A percentile compares a stretch with the other conserved stretches of the same genome.
phyloP scores from a whole-genome alignment of 1,140 invertebrate species.

The Drosophila burlai region DNA sequence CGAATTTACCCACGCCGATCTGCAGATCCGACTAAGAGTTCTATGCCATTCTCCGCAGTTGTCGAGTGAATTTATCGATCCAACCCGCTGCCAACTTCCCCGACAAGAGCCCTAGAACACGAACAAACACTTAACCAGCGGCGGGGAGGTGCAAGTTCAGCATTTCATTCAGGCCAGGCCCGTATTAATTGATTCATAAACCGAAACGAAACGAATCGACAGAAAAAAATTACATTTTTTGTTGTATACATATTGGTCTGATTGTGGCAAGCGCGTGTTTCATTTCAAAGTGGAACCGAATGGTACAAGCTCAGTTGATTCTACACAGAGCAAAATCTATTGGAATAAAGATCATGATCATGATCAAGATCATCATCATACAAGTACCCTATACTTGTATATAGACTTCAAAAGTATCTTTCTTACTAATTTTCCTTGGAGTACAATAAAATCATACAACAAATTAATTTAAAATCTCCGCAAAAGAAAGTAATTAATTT shows the following conservation, averaged over 20 bases:
- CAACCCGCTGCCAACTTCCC: slow-evolving; percentile 45
- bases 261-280: slow-evolving; percentile 57
- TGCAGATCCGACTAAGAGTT: slow-evolving; percentile 29
- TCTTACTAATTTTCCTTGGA: not conserved
- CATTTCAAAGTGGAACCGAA: slow-evolving; percentile 39
- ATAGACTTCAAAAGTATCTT: too few species aligned
- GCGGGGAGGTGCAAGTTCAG: slow-evolving; percentile 51
- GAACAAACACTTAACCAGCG: slow-evolving; percentile 59
- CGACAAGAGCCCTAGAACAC: slow-evolving; percentile 66
- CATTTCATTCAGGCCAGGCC: slow-evolving; percentile 61
- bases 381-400: too few species aligned
- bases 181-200: slow-evolving; percentile 76
- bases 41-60: not conserved
- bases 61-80: slow-evolving; percentile 35
- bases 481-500: too few species aligned
- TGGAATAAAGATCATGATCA: fast-evolving
- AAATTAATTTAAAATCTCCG: too few species aligned
- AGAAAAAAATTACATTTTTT: slow-evolving; percentile 20
- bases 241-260: slow-evolving; percentile 23
- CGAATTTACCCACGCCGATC: slow-evolving; percentile 52
- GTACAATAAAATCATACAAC: too few species aligned
- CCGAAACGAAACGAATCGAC: slow-evolving; percentile 41
- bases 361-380: too few species aligned
- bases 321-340: not conserved
- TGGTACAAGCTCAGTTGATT: slow-evolving; percentile 21